Evolutionary conservation across 2,888 invertebrate genomes (phyloP).

Genomic region (Hetaerina titia): DNA sequence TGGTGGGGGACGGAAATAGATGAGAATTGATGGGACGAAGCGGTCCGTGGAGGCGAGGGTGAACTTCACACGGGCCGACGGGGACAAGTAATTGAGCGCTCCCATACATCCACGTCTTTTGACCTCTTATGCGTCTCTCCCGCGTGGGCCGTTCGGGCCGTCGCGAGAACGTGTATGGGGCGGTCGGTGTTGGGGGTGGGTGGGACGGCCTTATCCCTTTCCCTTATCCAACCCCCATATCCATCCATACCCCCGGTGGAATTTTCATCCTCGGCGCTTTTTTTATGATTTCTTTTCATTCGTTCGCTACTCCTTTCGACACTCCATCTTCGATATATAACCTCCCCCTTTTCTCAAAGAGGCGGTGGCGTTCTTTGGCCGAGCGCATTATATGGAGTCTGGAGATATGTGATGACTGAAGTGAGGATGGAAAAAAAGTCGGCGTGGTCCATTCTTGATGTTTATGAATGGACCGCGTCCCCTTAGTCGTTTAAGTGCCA

Average conservation of each 20-base stretch:
- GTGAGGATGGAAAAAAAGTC: neutral
- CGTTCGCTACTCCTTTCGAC: conserved; percentile 18
- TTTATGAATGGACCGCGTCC: neutral
- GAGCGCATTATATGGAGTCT: neutral
- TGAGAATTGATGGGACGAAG: conserved; percentile 60
- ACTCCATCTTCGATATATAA: neutral
- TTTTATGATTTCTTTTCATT: neutral
- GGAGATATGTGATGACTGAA: neutral
- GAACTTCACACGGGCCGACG: conserved; percentile 65
- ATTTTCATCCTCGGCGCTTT: neutral
- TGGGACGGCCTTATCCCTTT: neutral
- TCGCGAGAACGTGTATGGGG: neutral
- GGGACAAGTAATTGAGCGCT: conserved; percentile 64
- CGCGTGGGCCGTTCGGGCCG: neutral
- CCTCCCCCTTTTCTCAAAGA: neutral
- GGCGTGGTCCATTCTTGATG: neutral
- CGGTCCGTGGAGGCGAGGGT: conserved; percentile 60
- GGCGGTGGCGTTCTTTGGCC: neutral
- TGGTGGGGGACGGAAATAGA: conserved; percentile 47
- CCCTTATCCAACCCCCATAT: neutral
- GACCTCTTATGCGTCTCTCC: conserved; percentile 28
- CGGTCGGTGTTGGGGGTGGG: neutral
- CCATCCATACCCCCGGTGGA: neutral
- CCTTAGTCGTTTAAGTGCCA: neutral
- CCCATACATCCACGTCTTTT: conserved; percentile 63